These are phyloP conservation scores for Pteronura brasiliensis DNA, from an alignment of 2,113 vertebrate species.

Conservation along the genomic window DNA sequence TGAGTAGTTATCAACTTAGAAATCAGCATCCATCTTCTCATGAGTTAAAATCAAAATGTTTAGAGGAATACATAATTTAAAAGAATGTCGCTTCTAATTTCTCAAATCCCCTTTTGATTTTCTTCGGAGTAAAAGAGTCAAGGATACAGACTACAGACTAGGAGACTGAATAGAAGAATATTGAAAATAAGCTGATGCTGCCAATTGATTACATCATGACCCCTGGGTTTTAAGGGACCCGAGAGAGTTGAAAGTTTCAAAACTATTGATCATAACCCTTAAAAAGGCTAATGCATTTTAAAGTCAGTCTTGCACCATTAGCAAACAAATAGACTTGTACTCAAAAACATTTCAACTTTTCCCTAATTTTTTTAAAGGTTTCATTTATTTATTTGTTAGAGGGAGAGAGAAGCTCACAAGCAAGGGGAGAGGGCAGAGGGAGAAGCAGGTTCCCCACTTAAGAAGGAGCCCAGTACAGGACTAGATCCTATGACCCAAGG, in stretches of 20 bases:
- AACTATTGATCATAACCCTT: background rate
- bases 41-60: slow-evolving; percentile 7
- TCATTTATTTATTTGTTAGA: no score
- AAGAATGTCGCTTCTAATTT: background rate
- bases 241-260: slow-evolving; percentile 37
- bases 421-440: no score
- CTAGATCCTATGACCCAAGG: no score
- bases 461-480: no score
- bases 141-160: background rate
- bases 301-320: slow-evolving; percentile 28
- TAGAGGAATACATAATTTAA: background rate
- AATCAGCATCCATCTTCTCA: background rate
- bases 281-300: slow-evolving; percentile 17
- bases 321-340: slow-evolving; percentile 41
- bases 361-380: background rate
- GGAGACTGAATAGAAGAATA: background rate
- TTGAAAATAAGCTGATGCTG: background rate
- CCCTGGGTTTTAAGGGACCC: background rate
- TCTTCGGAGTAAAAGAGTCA: background rate
- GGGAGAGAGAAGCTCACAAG: no score
- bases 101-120: background rate
- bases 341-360: background rate
- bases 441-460: no score
- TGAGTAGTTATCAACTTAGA: background rate
- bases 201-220: background rate